phyloP scores from a whole-genome alignment of 2,888 invertebrate species.

The Dicycla oo region DNA sequence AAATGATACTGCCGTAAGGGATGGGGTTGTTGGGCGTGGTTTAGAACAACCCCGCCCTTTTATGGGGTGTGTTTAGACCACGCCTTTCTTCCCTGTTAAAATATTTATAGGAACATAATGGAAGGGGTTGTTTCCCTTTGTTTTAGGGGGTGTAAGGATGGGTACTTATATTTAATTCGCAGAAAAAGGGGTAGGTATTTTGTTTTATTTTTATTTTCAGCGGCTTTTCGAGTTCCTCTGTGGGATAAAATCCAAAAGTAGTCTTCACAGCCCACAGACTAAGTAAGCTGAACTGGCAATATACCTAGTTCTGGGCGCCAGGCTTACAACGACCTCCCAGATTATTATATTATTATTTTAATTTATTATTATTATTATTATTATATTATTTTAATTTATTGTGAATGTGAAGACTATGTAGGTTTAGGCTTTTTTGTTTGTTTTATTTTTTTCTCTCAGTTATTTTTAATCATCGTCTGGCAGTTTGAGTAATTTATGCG shows the following conservation, averaged over 20 bases:
- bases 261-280: too few species aligned
- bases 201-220: neutral
- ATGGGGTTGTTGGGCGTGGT: slow-evolving; percentile 41
- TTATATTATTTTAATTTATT: too few species aligned
- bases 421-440: too few species aligned
- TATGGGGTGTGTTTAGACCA: slow-evolving; percentile 41
- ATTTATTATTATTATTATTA: too few species aligned
- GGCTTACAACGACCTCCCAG: too few species aligned
- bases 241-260: neutral
- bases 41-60: slow-evolving; percentile 21
- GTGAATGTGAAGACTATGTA: too few species aligned
- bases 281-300: too few species aligned
- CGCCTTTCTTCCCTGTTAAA: slow-evolving; percentile 46
- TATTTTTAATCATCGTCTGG: too few species aligned
- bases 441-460: too few species aligned
- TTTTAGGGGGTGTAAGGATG: slow-evolving; percentile 16
- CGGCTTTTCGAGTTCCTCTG: neutral
- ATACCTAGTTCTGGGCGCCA: too few species aligned
- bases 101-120: slow-evolving; percentile 54
- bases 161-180: slow-evolving; percentile 5
- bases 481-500: too few species aligned
- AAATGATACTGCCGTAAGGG: slow-evolving; percentile 41
- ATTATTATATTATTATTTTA: too few species aligned
- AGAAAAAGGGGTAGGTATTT: neutral
- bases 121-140: slow-evolving; percentile 48